Base-by-base conservation (phyloP, 2,888 invertebrate genomes). In the Cosmia pyralina region DNA sequence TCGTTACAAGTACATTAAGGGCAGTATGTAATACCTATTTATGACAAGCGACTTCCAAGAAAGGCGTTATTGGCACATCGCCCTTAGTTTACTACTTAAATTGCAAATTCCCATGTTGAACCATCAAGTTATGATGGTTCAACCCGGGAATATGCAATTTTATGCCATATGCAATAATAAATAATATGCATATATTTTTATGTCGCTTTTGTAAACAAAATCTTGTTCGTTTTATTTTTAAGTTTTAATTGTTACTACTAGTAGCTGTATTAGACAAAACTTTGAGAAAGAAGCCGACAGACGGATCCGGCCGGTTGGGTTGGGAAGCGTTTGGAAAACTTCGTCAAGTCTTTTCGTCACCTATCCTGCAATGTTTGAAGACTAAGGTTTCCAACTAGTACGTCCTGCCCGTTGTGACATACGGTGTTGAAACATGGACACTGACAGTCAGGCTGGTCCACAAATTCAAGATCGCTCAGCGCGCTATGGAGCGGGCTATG, bases 51-150 rank as follows among this genome's bases (percentile, higher is more conserved):
- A 8, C 15, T 48, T 15, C 77, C 81, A 50, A 57, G 65, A 50
- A 80, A 77, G 81, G 79, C 19, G 34, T 81, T 77, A 79, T 41
- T 34, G 46, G 67, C 4, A 17, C 65, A 62, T 81, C 53, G 64
- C 71, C 46, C 46, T 53, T 41, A 63, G 8, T 13, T 34, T 19
- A 52, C 28, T 57, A 41, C 28, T 28, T 28, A 28, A 28, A 3
- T 28, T 28, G 28, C 28, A 28, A 28, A 28, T 28, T 28, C 28
- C 28, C 28, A 28, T 28, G 28, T 28, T 28, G 3, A 28, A 28
- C 28, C 28, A 28, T 28, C 28, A 28, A 28, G 28, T 2, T 60
- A 57, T 71, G 41, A 58, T 68, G 44, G 22, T 52, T 34, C 50
- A 13, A 68, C 67, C 60, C 44, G 53, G 48, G 57, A 62, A 79